Conservation (phyloP, 2,797 vertebrate species). For the Distichodus sexfasciatus region DNA sequence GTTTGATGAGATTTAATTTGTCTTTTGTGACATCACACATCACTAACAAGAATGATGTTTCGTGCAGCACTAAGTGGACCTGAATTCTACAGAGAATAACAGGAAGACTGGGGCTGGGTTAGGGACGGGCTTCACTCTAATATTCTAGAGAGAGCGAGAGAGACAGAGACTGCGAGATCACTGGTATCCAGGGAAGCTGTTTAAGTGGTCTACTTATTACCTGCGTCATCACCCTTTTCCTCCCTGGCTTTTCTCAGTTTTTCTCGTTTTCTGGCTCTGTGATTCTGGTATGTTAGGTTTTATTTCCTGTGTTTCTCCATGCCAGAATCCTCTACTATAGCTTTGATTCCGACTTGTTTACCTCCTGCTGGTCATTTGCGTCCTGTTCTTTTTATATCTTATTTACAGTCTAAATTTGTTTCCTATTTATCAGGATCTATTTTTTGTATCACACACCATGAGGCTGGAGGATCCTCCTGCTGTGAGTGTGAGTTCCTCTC, state of each 20-base stretch:
- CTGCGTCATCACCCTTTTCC: constrained; percentile 13
- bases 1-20: too few species aligned
- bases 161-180: neutral
- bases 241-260: constrained; percentile 14
- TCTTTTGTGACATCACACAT: neutral
- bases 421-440: neutral
- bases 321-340: too few species aligned
- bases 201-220: constrained; percentile 10
- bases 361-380: too few species aligned
- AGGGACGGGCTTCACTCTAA: neutral
- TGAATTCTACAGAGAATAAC: neutral
- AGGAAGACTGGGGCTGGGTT: neutral
- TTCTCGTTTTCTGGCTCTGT: neutral
- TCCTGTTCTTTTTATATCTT: neutral
- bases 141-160: neutral
- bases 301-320: too few species aligned
- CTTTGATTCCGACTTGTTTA: too few species aligned
- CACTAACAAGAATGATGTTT: neutral
- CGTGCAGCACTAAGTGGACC: neutral
- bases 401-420: neutral
- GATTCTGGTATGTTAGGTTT: neutral
- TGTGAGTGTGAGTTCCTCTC: neutral
- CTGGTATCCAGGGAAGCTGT: neutral
- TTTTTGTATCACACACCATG: neutral
- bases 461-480: neutral